These are phyloP conservation scores for Lepidothrix coronata DNA, from an alignment of 2,113 vertebrate species.

Conservation along the genomic window DNA sequence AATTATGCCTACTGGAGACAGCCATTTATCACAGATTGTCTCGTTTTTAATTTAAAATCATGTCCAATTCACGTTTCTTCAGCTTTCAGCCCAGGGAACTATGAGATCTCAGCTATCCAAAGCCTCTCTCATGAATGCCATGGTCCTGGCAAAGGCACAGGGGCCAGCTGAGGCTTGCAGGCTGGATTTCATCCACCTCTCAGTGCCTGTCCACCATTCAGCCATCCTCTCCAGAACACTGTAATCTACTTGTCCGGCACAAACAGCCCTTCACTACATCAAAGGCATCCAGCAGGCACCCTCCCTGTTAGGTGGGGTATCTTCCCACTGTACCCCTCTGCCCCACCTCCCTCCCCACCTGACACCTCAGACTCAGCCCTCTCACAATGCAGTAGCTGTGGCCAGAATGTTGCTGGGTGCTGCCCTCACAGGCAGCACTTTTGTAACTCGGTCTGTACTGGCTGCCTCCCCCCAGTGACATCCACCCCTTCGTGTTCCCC, in stretches of 20 bases:
- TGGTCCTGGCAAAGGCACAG: background rate
- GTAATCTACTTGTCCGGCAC: background rate
- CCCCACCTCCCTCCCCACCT: background rate
- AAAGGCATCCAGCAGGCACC: background rate
- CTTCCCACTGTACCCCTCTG: rapidly evolving
- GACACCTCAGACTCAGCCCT: rapidly evolving
- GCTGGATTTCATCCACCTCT: background rate
- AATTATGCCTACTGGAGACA: background rate
- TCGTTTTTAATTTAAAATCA: background rate
- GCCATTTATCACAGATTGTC: background rate
- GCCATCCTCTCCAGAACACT: rapidly evolving
- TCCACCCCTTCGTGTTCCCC: background rate
- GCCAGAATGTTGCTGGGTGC: background rate
- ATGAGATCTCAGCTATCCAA: background rate
- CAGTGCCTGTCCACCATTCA: background rate
- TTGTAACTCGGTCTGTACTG: background rate
- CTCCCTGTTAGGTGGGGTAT: background rate
- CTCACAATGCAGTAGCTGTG: background rate
- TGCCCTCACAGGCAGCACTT: background rate
- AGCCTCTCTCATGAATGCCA: rapidly evolving
- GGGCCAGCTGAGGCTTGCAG: background rate
- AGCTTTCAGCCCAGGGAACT: background rate
- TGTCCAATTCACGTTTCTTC: background rate
- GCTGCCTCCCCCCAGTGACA: background rate
- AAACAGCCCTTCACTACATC: background rate